phyloP scores from a whole-genome alignment of 2,113 vertebrate genomes.

The Gymnorhina tibicen region DNA sequence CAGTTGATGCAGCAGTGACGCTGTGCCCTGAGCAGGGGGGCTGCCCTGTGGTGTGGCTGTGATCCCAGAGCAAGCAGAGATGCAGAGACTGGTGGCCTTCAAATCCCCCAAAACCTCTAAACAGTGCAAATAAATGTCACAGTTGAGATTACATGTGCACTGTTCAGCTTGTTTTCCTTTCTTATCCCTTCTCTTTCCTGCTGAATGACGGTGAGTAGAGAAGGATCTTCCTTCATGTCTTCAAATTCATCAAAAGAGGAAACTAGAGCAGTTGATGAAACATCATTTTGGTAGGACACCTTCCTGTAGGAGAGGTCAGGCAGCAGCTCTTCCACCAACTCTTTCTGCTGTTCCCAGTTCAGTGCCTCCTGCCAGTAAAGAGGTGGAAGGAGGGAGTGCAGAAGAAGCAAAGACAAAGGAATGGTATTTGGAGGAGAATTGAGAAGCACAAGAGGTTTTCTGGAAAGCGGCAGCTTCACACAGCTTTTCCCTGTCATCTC shows the following conservation, averaged over 20 bases:
- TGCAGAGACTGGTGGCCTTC: background rate
- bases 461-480: background rate
- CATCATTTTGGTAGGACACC: background rate
- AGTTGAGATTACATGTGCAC: background rate
- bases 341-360: background rate
- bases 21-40: background rate
- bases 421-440: background rate
- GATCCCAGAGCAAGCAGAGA: background rate
- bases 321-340: background rate
- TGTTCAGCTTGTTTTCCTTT: background rate
- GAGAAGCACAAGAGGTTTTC: background rate
- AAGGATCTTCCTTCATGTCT: background rate
- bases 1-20: background rate
- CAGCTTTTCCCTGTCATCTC: background rate
- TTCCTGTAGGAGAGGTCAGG: background rate
- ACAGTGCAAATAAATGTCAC: background rate
- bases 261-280: background rate
- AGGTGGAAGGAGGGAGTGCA: background rate
- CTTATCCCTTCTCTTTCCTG: background rate
- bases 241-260: background rate
- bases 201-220: background rate
- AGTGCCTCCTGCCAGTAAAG: background rate
- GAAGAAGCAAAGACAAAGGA: background rate
- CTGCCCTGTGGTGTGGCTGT: background rate
- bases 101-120: background rate